These are phyloP conservation scores for Eurystomus gularis DNA, from an alignment of 2,113 vertebrate genomes.

Conservation along the genomic window DNA sequence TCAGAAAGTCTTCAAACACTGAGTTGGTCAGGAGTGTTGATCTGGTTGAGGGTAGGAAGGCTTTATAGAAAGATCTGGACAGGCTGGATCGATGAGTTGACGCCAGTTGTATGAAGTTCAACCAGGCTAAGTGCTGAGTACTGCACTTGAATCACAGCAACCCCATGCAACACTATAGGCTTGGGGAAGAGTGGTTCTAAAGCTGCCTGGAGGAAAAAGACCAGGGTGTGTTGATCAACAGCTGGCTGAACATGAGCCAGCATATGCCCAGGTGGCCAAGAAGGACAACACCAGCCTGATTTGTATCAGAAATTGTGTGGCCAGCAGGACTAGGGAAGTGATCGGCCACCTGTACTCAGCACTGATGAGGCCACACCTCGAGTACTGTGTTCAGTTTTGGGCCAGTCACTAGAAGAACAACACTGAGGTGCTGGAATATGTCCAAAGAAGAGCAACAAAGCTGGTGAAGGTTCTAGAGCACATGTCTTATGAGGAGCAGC, in stretches of 20 bases:
- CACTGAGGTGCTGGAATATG: rapidly evolving
- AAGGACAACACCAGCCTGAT: not conserved
- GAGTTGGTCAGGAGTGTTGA: not conserved
- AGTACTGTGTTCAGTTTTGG: not conserved
- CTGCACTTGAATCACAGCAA: not conserved
- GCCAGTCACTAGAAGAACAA: not conserved
- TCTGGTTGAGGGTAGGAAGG: not conserved
- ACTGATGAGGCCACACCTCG: not conserved
- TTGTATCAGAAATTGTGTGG: not conserved
- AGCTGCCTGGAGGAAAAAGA: not conserved
- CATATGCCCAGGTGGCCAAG: not conserved
- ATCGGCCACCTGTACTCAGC: not conserved
- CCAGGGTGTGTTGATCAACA: rapidly evolving
- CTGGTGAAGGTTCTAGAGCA: not conserved
- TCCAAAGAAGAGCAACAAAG: not conserved
- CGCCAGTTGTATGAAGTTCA: not conserved
- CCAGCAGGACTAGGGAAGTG: not conserved
- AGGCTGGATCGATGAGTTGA: not conserved
- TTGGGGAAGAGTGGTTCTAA: not conserved
- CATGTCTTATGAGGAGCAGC: not conserved
- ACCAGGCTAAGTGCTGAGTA: not conserved
- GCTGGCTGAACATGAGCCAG: not conserved
- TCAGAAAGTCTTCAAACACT: not conserved
- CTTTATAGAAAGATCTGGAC: not conserved
- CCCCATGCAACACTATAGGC: not conserved